These are phyloP conservation scores for Chionomys nivalis DNA, from an alignment of 2,113 vertebrate species.

Conservation along the genomic window DNA sequence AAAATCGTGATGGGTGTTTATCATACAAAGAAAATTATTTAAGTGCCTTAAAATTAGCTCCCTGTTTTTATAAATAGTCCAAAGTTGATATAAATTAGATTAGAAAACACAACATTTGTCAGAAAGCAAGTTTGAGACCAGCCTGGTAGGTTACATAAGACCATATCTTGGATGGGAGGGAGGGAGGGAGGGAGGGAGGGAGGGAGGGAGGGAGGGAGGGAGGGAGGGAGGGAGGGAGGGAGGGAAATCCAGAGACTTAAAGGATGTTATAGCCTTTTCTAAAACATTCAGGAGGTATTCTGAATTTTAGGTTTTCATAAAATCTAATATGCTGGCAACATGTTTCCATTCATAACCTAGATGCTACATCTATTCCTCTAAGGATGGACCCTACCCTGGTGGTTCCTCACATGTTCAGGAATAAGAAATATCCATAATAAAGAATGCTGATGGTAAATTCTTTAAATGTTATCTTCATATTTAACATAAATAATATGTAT, in stretches of 20 bases:
- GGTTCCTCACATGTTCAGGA: not conserved
- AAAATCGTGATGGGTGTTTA: constrained; percentile 43
- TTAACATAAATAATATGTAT: not conserved
- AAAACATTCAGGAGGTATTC: not conserved
- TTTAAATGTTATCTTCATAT: constrained; percentile 11
- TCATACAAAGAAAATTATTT: constrained; percentile 28
- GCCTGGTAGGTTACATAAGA: not conserved
- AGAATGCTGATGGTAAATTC: not conserved
- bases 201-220: too few species aligned
- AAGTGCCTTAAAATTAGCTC: constrained; percentile 29
- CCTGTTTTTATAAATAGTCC: not conserved
- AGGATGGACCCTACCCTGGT: rapidly evolving
- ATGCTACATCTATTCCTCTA: not conserved
- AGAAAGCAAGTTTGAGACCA: not conserved
- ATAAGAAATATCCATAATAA: not conserved
- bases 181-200: too few species aligned
- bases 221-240: too few species aligned
- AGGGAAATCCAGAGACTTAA: not conserved
- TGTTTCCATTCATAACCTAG: not conserved
- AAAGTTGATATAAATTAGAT: not conserved
- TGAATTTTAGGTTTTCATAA: not conserved
- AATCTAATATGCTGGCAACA: not conserved
- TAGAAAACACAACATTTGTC: not conserved
- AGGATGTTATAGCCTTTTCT: not conserved
- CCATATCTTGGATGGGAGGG: not conserved